Conservation (phyloP, 2,113 vertebrate species). For the Balaeniceps rex region DNA sequence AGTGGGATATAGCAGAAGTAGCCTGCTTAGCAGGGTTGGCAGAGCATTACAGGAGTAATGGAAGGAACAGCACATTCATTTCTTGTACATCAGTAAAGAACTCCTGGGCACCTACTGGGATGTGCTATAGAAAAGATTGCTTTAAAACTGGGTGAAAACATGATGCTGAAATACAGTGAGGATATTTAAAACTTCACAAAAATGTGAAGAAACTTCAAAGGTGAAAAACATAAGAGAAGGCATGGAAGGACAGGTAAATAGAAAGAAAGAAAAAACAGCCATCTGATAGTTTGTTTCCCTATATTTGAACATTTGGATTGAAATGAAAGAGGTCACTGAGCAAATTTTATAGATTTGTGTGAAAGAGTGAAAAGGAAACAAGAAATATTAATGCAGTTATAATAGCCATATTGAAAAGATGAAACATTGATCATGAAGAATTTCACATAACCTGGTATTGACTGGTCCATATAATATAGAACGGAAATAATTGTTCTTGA, state of each 20-base stretch:
- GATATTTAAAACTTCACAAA: background rate
- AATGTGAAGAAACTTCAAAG: background rate
- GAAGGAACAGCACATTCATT: background rate
- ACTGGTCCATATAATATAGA: conserved; percentile 14
- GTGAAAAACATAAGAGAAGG: background rate
- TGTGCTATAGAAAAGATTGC: background rate
- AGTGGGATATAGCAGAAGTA: background rate
- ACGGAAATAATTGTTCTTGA: conserved; percentile 51
- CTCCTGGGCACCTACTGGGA: background rate
- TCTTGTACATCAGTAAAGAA: background rate
- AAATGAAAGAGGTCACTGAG: conserved; percentile 24
- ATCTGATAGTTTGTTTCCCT: background rate
- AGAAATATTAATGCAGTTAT: conserved; percentile 65
- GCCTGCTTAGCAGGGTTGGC: background rate
- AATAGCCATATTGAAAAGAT: conserved; percentile 49
- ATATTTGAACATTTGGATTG: background rate
- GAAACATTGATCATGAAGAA: conserved; percentile 63
- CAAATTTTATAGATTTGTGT: conserved; percentile 19
- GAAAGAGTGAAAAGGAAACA: conserved; percentile 29
- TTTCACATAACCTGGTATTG: conserved; percentile 28
- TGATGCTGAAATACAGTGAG: background rate
- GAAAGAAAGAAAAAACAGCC: background rate
- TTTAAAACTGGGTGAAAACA: background rate
- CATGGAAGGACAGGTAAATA: background rate
- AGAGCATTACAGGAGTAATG: background rate